Percentiles rank a stretch among this genome's conserved stretches.
Evolutionary conservation across 2,888 invertebrate species (phyloP).

Genomic region (Mongoloraphidia duomilia): DNA sequence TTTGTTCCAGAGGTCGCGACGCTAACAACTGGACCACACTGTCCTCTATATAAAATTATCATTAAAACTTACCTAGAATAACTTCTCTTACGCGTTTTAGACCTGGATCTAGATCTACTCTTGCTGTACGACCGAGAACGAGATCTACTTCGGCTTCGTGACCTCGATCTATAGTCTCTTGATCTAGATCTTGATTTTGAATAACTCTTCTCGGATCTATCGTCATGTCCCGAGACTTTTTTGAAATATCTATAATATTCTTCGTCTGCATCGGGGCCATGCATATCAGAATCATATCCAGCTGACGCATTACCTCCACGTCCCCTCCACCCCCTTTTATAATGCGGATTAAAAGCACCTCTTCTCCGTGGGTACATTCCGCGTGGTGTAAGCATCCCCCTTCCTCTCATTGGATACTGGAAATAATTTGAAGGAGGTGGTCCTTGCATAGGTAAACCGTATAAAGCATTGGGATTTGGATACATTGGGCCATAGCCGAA

Average conservation of each 20-base stretch:
- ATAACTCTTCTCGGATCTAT: conserved; percentile 32
- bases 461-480: conserved; percentile 6
- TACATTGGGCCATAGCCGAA: conserved; percentile 9
- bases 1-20: too few relatives aligned
- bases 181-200: conserved; percentile 16
- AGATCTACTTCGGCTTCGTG: conserved; percentile 23
- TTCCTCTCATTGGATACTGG: conserved; percentile 20
- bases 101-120: conserved; percentile 13
- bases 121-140: conserved; percentile 18
- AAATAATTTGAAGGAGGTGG: conserved; percentile 16
- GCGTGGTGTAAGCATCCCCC: conserved; percentile 14
- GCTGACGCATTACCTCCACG: conserved; percentile 15
- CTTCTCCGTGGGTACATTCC: conserved; percentile 20
- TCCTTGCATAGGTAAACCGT: conserved; percentile 6
- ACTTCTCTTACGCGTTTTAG: conserved; percentile 1
- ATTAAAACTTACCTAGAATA: too few relatives aligned
- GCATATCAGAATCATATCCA: background rate
- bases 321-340: conserved; percentile 22
- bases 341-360: conserved; percentile 24
- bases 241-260: conserved; percentile 44
- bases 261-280: conserved; percentile 23
- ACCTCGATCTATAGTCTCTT: conserved; percentile 21
- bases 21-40: too few relatives aligned
- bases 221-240: conserved; percentile 39
- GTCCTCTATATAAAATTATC: too few relatives aligned